Base-by-base conservation (phyloP, 2,797 vertebrate species). In the Pygocentrus nattereri region DNA sequence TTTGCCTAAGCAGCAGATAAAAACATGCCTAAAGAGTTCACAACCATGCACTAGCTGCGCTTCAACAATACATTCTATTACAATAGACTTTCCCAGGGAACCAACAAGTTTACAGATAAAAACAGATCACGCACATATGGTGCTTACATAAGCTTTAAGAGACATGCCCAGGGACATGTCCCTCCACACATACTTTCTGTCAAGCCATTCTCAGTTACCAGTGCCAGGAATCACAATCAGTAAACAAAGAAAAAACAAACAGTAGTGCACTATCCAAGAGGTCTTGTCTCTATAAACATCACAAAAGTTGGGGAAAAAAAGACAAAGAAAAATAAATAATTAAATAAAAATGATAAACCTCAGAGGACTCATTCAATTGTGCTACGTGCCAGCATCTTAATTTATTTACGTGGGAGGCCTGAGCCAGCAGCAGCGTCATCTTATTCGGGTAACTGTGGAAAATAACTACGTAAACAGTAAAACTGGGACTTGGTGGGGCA, bases 21-120 rank as follows among this genome's bases (percentile, higher is more conserved):
- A 50, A 30, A 65, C 78, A 74, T 18, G 59, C 19, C 59, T 49
- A 79, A 67, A 47, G 1, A 69, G 56, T 54, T 10, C 23, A 44
- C 49, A 49, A 47, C 2, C 23, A 25, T 49, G 27, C 25, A 59
- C 62, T 31, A 58, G 19, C 44, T 58, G 47, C 70, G 56, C 44
- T 41, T 77, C 50, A 23, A 12, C 49, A 5, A 44, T 15, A 70
- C 67, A 49, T 58, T 69, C 23, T 19, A 11, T 54, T n/a, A 72
- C 27, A 54, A 34, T 13, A 23, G 31, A 16, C 34, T 6, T 11
- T 19, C 34, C 68, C 23, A 16, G 23, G 27, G 8, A 27, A 68
- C 10, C 54, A 10, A 65, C 62, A 65, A 64, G 61, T 31, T 30
- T 27, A 30, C 61, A 23, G 59, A 30, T 25, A 10, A 27, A 54